Conservation (phyloP, 2,113 vertebrate species). For the Glaucidium brasilianum region DNA sequence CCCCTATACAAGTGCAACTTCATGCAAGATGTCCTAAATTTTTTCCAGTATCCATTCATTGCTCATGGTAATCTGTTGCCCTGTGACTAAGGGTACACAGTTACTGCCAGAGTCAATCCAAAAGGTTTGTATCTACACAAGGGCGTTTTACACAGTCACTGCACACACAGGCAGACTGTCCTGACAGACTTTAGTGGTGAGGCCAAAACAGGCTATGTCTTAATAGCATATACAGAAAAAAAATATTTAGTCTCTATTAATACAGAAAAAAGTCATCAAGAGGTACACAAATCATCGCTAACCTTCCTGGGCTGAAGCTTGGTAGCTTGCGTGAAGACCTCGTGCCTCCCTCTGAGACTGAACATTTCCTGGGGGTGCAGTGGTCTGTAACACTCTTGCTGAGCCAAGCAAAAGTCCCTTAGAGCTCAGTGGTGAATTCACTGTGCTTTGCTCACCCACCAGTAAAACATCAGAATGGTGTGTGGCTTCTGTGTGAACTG, state of each 20-base stretch:
- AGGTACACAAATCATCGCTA: not conserved
- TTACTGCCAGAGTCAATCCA: not conserved
- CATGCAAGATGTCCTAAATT: not conserved
- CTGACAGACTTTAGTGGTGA: not conserved
- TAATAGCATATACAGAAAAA: not conserved
- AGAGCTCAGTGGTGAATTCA: not conserved
- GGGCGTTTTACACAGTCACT: not conserved
- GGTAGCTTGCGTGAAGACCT: not conserved
- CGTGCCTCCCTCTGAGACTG: not conserved
- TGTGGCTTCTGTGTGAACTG: not conserved
- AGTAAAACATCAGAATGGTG: not conserved
- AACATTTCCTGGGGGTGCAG: not conserved
- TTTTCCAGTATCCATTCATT: not conserved
- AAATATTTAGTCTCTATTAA: not conserved
- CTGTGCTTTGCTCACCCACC: not conserved
- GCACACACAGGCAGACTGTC: fast-evolving
- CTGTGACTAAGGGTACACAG: not conserved
- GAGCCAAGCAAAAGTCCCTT: not conserved
- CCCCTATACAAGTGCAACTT: not conserved
- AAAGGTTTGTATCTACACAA: not conserved
- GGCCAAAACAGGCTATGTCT: not conserved
- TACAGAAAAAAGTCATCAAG: not conserved
- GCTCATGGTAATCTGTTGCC: no score
- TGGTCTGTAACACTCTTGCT: not conserved
- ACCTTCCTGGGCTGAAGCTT: not conserved